Conservation (phyloP, 2,888 invertebrate genomes). For the Dromius quadrimaculatus region DNA sequence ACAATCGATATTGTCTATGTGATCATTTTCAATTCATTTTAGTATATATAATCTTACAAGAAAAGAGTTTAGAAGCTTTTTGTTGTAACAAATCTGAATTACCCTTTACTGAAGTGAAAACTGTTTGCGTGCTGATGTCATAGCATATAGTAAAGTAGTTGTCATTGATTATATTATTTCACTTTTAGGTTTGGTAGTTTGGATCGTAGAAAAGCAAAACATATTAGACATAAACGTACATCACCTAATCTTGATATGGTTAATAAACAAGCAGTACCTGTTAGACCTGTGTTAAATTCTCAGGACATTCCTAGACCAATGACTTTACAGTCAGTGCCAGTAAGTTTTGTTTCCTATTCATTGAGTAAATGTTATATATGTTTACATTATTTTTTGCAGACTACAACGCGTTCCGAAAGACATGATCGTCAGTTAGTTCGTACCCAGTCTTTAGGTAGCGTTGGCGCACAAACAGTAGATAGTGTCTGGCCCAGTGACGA, state of each 20-base stretch:
- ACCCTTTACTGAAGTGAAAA: too few relatives aligned
- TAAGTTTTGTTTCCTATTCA: background rate
- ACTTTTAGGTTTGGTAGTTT: slow-evolving; percentile 71
- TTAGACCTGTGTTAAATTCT: slow-evolving; percentile 28
- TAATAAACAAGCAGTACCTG: slow-evolving; percentile 58
- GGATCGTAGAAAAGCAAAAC: slow-evolving; percentile 70
- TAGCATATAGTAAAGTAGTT: background rate
- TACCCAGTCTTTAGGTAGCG: slow-evolving; percentile 73
- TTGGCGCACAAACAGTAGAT: slow-evolving; percentile 66
- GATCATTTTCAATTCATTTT: too few relatives aligned
- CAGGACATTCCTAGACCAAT: slow-evolving; percentile 21
- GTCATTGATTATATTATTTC: slow-evolving; percentile 46
- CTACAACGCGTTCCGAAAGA: slow-evolving; percentile 48
- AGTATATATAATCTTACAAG: too few relatives aligned
- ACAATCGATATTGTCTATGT: too few relatives aligned
- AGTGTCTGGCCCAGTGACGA: slow-evolving; percentile 66
- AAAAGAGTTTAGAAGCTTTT: too few relatives aligned
- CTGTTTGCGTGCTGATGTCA: slow-evolving; percentile 13
- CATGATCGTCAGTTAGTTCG: slow-evolving; percentile 67
- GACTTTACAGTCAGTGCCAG: slow-evolving; percentile 15
- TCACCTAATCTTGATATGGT: slow-evolving; percentile 62
- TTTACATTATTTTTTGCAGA: too few relatives aligned
- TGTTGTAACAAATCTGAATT: too few relatives aligned
- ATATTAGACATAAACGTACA: slow-evolving; percentile 61
- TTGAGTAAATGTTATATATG: too few relatives aligned